These are phyloP conservation scores for Caenorhabditis afra DNA, from an alignment of 2,888 invertebrate species.

Conservation along the genomic window DNA sequence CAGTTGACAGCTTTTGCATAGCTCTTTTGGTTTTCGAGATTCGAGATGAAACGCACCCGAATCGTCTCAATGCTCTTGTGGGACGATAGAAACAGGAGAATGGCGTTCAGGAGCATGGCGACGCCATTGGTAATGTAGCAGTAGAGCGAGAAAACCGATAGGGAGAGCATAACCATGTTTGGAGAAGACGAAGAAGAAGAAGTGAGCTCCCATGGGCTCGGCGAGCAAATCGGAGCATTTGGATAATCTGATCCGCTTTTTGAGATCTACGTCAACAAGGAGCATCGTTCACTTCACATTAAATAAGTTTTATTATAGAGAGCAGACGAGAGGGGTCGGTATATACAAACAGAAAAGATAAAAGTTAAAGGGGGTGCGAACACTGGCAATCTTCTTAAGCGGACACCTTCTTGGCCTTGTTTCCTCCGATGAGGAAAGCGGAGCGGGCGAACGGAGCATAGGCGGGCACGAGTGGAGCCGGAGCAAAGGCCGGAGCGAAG, in stretches of 20 bases:
- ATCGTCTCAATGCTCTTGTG: conserved; percentile 63
- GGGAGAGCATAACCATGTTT: conserved; percentile 9
- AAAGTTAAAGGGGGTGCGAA: conserved; percentile 1
- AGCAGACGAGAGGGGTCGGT: conserved; percentile 28
- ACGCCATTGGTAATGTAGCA: conserved; percentile 57
- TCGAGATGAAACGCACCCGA: too few species aligned
- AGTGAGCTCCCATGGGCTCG: neutral
- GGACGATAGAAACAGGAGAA: conserved; percentile 56
- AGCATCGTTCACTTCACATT: too few species aligned
- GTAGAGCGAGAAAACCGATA: conserved; percentile 59
- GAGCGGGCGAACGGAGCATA: conserved; percentile 67
- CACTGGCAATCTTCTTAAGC: conserved; percentile 37
- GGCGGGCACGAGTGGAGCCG: conserved; percentile 61
- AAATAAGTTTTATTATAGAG: conserved; percentile 55
- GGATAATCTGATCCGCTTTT: conserved; percentile 27
- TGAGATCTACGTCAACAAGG: neutral
- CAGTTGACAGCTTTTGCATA: too few species aligned
- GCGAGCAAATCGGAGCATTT: neutral
- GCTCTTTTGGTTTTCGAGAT: too few species aligned
- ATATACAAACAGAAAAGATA: conserved; percentile 46
- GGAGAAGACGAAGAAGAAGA: neutral
- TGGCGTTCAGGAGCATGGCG: conserved; percentile 47
- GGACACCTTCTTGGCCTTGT: conserved; percentile 63
- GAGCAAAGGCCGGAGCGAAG: conserved; percentile 31
- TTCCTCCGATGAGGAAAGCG: conserved; percentile 64